Evolutionary conservation across 1,140 invertebrate species (phyloP).

Genomic region (Wasmannia auropunctata): DNA sequence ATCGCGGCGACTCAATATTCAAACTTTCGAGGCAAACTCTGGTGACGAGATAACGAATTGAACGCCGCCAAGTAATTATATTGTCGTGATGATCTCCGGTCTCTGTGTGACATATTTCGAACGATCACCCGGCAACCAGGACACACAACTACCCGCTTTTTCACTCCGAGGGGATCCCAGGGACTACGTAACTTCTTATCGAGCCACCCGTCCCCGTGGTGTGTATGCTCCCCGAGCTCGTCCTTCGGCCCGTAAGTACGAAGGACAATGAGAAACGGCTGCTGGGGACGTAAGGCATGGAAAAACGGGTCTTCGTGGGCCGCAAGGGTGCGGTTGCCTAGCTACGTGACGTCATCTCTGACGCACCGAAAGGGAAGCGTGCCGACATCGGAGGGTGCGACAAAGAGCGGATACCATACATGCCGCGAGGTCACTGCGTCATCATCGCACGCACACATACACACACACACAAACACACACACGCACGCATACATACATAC

Average conservation of each 20-base stretch:
- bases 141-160: background rate
- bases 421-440: conserved; percentile 68
- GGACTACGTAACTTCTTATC: conserved; percentile 42
- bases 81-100: background rate
- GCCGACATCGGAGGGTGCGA: conserved; percentile 33
- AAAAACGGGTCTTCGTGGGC: conserved; percentile 66
- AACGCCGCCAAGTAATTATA: conserved; percentile 18
- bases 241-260: conserved; percentile 19
- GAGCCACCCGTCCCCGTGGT: background rate
- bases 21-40: conserved; percentile 7
- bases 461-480: too few relatives aligned
- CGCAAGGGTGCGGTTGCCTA: conserved; percentile 76
- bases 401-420: conserved; percentile 49
- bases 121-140: conserved; percentile 7
- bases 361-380: conserved; percentile 69
- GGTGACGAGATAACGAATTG: conserved; percentile 30
- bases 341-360: conserved; percentile 77
- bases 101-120: conserved; percentile 33
- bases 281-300: conserved; percentile 55
- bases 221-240: background rate
- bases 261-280: conserved; percentile 52
- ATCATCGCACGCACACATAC: conserved; percentile 58
- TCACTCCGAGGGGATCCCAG: conserved; percentile 1
- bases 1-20: background rate
- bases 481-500: too few relatives aligned